These are phyloP conservation scores for Araneus ventricosus DNA, from an alignment of 1,140 invertebrate genomes.

Conservation along the genomic window DNA sequence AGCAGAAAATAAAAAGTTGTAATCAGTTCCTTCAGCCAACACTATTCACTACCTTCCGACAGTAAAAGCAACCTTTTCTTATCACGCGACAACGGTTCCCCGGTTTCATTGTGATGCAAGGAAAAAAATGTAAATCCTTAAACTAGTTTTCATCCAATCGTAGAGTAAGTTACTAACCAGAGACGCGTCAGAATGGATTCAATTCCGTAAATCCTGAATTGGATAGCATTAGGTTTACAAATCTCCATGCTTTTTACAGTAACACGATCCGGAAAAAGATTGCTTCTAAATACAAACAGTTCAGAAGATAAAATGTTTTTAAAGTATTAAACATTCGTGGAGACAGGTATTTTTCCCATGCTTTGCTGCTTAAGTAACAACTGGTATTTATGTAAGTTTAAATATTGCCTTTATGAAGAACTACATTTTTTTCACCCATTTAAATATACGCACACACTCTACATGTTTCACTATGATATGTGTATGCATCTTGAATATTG, in stretches of 20 bases:
- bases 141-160: conserved; percentile 4
- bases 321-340: background rate
- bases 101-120: background rate
- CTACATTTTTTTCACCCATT: too few species aligned
- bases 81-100: background rate
- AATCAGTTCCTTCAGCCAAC: background rate
- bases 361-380: too few species aligned
- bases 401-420: too few species aligned
- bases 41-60: background rate
- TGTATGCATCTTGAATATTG: too few species aligned
- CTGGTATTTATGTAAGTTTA: too few species aligned
- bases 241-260: background rate
- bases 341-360: too few species aligned
- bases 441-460: too few species aligned
- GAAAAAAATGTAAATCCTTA: conserved; percentile 3
- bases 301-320: background rate
- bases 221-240: background rate
- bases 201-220: background rate
- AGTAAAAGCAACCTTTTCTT: conserved; percentile 5
- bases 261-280: background rate
- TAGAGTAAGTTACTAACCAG: conserved; percentile 4
- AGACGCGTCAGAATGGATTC: background rate
- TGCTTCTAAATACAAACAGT: background rate
- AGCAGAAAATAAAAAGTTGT: conserved; percentile 17
- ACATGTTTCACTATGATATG: too few species aligned